Base-by-base conservation (phyloP, 2,888 invertebrate species). In the Lithosia quadra region DNA sequence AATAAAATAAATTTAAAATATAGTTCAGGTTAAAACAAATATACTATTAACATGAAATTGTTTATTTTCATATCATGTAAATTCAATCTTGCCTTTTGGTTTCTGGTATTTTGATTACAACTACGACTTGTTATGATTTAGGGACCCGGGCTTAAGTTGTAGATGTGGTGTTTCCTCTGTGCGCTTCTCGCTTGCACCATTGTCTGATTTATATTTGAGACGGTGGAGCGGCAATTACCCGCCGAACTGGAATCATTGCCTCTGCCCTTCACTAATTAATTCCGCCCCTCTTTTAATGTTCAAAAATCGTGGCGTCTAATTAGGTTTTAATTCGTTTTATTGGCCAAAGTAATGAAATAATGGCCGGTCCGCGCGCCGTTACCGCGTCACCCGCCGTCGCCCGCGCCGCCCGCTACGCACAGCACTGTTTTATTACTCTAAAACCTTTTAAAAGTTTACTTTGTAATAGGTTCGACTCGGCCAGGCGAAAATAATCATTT, bases 291-390 rank as follows among this genome's bases (percentile, higher is more conserved):
- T 89, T 91, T 93, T 93, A 94, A 95, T 94, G 94, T 93, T 93
- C 94, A 94, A 95, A 95, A 95, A 95, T 94, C 92, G 89, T 88
- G 87, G 90, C 90, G 90, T 91, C 93, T 94, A 94, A 95, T 95
- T 94, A 95, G 93, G 93, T 92, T 95, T 95, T 94, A 94, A 95
- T 95, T 93, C 92, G 93, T 94, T 93, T 93, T 93, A 95, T 93
- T 92, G 90, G 90, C 86, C 87, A 90, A 88, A 90, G 91, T 90
- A 91, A 91, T 90, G 92, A 89, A 90, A 90, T 91, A 92, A 93
- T 89, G 90, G 90, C 77, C 81, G 83, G 71, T 77, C 80, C 76
- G 70, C 73, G 82, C 82, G 81, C 85, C 84, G 84, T 87, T 87
- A 81, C 86, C 76, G 80, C 86, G 84, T 80, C 85, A 61, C 66